Evolutionary conservation across 2,888 invertebrate species (phyloP).

Genomic region (Trissoscelio sp.): DNA sequence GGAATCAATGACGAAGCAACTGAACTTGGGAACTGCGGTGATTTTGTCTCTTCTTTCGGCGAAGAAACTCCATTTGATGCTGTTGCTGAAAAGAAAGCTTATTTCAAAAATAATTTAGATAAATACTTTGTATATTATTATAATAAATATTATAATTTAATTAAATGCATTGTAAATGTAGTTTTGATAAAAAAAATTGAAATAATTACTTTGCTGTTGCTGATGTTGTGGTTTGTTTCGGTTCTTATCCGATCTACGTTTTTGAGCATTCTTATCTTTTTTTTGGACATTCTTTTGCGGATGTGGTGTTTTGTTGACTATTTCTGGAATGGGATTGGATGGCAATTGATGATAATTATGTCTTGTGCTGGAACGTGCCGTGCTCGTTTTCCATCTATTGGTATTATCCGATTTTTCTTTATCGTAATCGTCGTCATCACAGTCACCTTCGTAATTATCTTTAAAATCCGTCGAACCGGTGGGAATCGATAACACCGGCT

Average conservation of each 20-base stretch:
- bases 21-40: conserved; percentile 62
- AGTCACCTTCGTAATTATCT: conserved; percentile 84
- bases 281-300: conserved; percentile 77
- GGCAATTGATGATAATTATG: conserved; percentile 74
- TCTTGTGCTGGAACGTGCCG: conserved; percentile 77
- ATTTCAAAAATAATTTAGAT: conserved; percentile 20
- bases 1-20: conserved; percentile 76
- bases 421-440: conserved; percentile 82
- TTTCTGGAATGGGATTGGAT: conserved; percentile 72
- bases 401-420: conserved; percentile 78
- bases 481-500: conserved; percentile 72
- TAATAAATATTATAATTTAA: no score
- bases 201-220: conserved; percentile 50
- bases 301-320: conserved; percentile 76
- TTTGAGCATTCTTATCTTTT: conserved; percentile 80
- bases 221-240: conserved; percentile 73
- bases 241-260: conserved; percentile 78
- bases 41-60: conserved; percentile 72
- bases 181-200: neutral
- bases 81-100: conserved; percentile 52
- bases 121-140: no score
- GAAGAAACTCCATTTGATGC: conserved; percentile 70
- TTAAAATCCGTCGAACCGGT: conserved; percentile 81
- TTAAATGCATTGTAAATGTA: neutral
- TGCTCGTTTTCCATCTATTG: conserved; percentile 81